Evolutionary conservation across 2,888 invertebrate genomes (phyloP), one percentile per base, ranked within the genome.

Genomic region (Eupithecia pulchellata): DNA sequence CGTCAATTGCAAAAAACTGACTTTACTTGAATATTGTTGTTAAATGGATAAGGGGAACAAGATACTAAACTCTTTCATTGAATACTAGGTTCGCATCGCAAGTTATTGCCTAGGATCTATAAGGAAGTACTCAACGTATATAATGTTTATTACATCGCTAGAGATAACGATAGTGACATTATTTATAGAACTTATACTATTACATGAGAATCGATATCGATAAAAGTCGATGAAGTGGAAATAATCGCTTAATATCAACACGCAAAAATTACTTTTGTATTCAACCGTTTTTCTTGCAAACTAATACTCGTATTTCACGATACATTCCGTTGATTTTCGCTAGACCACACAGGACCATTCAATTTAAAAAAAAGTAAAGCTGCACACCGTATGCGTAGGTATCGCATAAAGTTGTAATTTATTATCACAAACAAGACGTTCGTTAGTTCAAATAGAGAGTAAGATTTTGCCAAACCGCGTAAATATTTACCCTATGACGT

Each of bases 401-500:
- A 52, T 72, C 42, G n/a, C 58, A 61, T 34, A 61, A 68, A 68
- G 34, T 72, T 55, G 81, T 84, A 81, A 82, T 80, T 82, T 79
- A 81, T 81, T 81, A 77, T 78, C 79, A 79, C 77, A 73, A 75
- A 63, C 74, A 73, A 74, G 73, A 75, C 66, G 47, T 66, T 71
- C 75, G 64, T 77, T 69, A 76, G 79, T 78, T 80, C 77, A 76
- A 79, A 78, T 78, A 78, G 77, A 77, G 73, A 78, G 66, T 76
- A 76, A 77, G 79, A 81, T 81, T 81, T 79, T 73, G 74, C 75
- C 71, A 74, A 71, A 75, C 68, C 76, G 74, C 63, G 77, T 75
- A 82, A 84, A 84, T 80, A 84, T 84, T 84, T 83, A 82, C 81
- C 69, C 75, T 71, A 72, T 77, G 78, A 79, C 75, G 61, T 66